These are phyloP conservation scores for Ochotona princeps DNA, from an alignment of 2,113 vertebrate genomes.

Conservation along the genomic window DNA sequence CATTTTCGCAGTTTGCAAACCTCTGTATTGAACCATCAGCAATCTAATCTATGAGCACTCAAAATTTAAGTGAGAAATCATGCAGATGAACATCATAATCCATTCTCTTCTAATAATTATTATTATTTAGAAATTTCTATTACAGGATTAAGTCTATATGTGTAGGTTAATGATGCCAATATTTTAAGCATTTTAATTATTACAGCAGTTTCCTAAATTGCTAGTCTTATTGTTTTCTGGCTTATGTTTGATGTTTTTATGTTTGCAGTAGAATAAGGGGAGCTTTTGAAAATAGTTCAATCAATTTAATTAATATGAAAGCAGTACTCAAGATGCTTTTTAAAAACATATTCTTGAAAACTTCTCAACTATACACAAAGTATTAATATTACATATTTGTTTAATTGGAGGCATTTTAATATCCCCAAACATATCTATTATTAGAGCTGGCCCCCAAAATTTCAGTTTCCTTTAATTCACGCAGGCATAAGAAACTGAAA, in stretches of 20 bases:
- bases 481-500: not conserved
- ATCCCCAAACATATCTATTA: not conserved
- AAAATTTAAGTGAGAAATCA: constrained; percentile 6
- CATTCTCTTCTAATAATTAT: not conserved
- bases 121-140: not conserved
- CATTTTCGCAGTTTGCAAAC: not conserved
- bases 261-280: not conserved
- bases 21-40: not conserved
- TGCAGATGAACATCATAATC: not conserved
- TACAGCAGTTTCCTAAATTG: not conserved
- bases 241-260: not conserved
- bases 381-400: not conserved
- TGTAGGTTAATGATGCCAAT: not conserved
- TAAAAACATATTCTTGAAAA: not conserved
- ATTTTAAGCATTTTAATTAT: not conserved
- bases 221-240: not conserved
- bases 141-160: constrained; percentile 9
- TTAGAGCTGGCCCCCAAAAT: not conserved
- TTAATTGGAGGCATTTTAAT: constrained; percentile 4
- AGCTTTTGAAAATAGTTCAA: not conserved
- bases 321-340: not conserved
- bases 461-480: not conserved
- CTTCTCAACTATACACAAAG: not conserved
- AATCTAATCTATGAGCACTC: not conserved
- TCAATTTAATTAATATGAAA: not conserved